Base-by-base conservation (phyloP, 2,888 invertebrate species). In the Heterodera filipjevi region DNA sequence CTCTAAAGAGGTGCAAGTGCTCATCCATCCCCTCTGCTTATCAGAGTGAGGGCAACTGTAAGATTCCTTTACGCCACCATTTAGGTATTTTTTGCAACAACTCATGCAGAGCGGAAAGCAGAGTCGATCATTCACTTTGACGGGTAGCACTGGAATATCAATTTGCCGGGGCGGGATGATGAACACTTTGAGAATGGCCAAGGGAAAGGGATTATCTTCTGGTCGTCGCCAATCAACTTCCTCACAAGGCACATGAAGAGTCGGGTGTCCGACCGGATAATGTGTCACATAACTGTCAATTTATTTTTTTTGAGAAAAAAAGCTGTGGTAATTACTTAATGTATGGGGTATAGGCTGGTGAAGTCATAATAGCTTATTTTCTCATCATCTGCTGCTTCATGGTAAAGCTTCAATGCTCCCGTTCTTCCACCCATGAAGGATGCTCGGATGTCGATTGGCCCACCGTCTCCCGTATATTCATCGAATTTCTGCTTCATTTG, bases 361-460 rank as follows among this genome's bases (percentile, higher is more conserved):
- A 59, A n/a, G 27, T 59, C 59, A 6, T 59, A 59, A 27, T 59
- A 59, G 59, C 59, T 59, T n/a, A 59, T 59, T n/a, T n/a, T 59
- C n/a, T 59, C 27, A 5, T 8, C 59, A 5, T n/a, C n/a, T 27
- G 59, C 59, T 27, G 12, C 59, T 59, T 59, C 59, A 27, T 59
- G 59, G 27, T 59, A n/a, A 19, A 59, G 59, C 27, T 59, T 59
- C 27, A 59, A 27, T 27, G 59, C 59, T 3, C 59, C 59, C 8
- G 59, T 59, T 59, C 59, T 59, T 59, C 59, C 59, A 27, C 59
- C 59, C 59, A 59, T 59, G 27, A 59, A 59, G 59, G 22, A 59
- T 10, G 8, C 59, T 3, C 59, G n/a, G 1, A 59, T 59, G 27
- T 59, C 12, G 27, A 59, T 59, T 27, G 59, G 59, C 0, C 59